phyloP scores from a whole-genome alignment of 2,797 vertebrate species.

The Malurus leucopterus region DNA sequence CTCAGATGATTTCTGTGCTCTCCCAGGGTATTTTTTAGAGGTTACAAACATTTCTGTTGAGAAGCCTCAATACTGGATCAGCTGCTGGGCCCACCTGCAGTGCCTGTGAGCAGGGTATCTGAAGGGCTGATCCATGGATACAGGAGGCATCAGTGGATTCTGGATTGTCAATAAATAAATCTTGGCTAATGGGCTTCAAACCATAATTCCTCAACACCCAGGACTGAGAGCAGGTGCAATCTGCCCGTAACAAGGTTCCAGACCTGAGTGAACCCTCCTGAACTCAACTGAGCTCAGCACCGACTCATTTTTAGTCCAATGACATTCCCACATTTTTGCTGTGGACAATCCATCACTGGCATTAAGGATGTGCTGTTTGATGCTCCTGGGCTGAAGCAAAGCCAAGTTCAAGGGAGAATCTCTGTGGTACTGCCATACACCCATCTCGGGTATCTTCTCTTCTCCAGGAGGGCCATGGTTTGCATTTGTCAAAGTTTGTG shows the following conservation, averaged over 20 bases:
- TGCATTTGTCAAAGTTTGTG: neutral
- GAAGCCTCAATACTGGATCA: neutral
- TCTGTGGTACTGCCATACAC: neutral
- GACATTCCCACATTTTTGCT: neutral
- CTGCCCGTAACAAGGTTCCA: neutral
- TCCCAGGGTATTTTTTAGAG: neutral
- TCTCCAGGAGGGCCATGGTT: neutral
- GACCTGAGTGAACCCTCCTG: neutral
- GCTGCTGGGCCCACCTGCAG: neutral
- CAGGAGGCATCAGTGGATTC: accelerated
- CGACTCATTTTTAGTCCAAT: neutral
- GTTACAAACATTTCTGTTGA: neutral
- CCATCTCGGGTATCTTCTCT: neutral
- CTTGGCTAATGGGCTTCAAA: neutral
- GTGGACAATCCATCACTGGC: accelerated
- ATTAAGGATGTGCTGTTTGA: neutral
- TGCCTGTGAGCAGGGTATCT: accelerated
- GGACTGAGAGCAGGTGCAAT: neutral
- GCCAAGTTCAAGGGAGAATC: neutral
- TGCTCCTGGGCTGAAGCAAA: neutral
- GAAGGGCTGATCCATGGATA: neutral
- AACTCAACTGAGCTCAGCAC: neutral
- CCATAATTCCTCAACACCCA: neutral
- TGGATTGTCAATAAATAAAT: neutral
- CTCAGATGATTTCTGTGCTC: neutral